These are phyloP conservation scores for Tricholaema leucomelas DNA, from an alignment of 2,113 vertebrate genomes.

Conservation along the genomic window DNA sequence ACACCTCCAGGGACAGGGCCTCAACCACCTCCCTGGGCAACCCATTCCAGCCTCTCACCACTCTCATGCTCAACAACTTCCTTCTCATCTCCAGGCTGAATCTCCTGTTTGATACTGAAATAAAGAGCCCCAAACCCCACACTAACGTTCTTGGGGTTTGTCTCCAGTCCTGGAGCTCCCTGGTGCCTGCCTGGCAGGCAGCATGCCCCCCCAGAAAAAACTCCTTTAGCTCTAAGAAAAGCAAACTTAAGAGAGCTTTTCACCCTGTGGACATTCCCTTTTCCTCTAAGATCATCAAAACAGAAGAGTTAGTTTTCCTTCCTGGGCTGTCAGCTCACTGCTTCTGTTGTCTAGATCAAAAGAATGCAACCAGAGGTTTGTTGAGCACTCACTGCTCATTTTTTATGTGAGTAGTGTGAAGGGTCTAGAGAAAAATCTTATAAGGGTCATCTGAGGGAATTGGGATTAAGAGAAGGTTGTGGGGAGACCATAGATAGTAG, in stretches of 20 bases:
- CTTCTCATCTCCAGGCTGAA: too few species aligned
- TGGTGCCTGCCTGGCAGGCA: not conserved
- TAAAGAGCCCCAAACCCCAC: not conserved
- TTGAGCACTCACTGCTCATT: not conserved
- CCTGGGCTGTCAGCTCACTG: not conserved
- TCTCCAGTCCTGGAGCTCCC: not conserved
- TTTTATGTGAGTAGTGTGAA: not conserved
- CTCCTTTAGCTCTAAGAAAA: not conserved
- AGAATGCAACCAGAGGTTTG: not conserved
- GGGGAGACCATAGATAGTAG: too few species aligned
- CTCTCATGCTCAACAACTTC: too few species aligned
- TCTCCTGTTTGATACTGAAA: not conserved
- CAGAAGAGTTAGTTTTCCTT: not conserved
- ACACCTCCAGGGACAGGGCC: too few species aligned
- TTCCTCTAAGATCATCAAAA: not conserved
- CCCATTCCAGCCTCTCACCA: too few species aligned
- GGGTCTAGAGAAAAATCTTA: too few species aligned
- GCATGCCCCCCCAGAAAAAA: too few species aligned
- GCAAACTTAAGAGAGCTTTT: not conserved
- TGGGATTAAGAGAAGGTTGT: too few species aligned
- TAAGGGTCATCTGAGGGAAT: too few species aligned
- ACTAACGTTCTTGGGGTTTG: accelerated
- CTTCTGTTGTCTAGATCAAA: not conserved
- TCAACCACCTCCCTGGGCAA: too few species aligned
- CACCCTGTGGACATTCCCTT: not conserved